A percentile compares a stretch with the other conserved stretches of the same genome.
phyloP scores from a whole-genome alignment of 2,888 invertebrate genomes.

The Elmis aenea region DNA sequence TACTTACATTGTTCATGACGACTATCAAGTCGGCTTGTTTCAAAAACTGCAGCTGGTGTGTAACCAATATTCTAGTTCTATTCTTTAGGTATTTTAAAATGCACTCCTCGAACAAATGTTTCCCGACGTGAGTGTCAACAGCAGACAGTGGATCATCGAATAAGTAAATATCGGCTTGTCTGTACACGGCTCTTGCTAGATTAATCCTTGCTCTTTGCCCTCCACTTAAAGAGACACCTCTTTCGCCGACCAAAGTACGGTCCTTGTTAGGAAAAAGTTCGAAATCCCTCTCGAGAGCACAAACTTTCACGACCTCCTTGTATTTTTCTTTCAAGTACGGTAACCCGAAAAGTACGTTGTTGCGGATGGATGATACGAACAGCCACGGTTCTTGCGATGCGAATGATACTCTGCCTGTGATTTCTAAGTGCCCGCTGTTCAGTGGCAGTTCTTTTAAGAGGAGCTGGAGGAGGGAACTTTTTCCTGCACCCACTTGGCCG shows the following conservation, averaged over 20 bases:
- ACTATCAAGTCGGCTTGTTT: conserved; percentile 61
- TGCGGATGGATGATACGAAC: conserved; percentile 63
- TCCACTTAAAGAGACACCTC: conserved; percentile 72
- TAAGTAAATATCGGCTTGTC: conserved; percentile 70
- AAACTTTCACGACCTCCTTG: conserved; percentile 52
- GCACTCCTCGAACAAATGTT: conserved; percentile 70
- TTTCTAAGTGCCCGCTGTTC: conserved; percentile 54
- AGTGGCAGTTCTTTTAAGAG: conserved; percentile 68
- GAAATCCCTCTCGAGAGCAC: conserved; percentile 64
- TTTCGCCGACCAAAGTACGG: conserved; percentile 69
- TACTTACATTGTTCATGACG: conserved; percentile 55
- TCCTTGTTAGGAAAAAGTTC: conserved; percentile 67
- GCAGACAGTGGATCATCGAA: conserved; percentile 78
- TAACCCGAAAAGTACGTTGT: conserved; percentile 76
- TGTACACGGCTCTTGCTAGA: conserved; percentile 71
- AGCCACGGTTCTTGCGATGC: conserved; percentile 80
- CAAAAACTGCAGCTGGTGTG: conserved; percentile 78
- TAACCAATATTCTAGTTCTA: conserved; percentile 71
- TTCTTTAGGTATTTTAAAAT: conserved; percentile 53
- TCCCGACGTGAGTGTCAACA: conserved; percentile 72
- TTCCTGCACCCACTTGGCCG: conserved; percentile 65
- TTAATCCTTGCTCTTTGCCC: conserved; percentile 78
- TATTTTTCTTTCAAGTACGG: conserved; percentile 53
- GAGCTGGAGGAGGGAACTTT: conserved; percentile 63
- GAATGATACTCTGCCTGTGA: conserved; percentile 64